Percentiles rank a stretch among this genome's conserved stretches.
Evolutionary conservation across 2,888 invertebrate species (phyloP).

Genomic region (Lepetodrilus schrolli): DNA sequence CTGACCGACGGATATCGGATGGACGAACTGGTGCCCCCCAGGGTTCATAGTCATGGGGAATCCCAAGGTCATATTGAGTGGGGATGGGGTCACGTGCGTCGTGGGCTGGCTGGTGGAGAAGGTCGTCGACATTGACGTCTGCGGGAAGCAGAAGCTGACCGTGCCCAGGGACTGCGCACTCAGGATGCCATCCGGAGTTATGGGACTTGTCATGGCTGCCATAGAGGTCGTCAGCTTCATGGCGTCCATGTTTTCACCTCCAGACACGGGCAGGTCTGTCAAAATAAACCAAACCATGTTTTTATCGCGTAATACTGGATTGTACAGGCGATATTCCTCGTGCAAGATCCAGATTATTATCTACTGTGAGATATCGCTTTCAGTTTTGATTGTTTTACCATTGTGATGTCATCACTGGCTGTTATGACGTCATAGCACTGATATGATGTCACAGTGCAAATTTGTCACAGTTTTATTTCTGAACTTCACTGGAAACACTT

Average conservation of each 20-base stretch:
- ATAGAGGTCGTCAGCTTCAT: conserved; percentile 17
- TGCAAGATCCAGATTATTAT: too few species aligned
- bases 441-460: too few species aligned
- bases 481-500: too few species aligned
- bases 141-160: conserved; percentile 43
- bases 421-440: too few species aligned
- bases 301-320: too few species aligned
- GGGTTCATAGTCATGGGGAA: conserved; percentile 37
- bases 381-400: too few species aligned
- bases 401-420: too few species aligned
- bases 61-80: conserved; percentile 31
- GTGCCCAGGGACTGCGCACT: conserved; percentile 26
- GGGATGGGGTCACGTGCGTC: not conserved
- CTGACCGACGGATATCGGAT: conserved; percentile 42
- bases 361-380: too few species aligned
- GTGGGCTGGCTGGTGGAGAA: conserved; percentile 23
- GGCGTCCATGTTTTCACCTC: conserved; percentile 1
- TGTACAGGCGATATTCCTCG: too few species aligned
- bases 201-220: not conserved
- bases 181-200: conserved; percentile 10
- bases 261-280: not conserved
- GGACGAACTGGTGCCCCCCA: conserved; percentile 42
- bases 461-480: too few species aligned
- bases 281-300: too few species aligned
- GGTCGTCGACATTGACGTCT: conserved; percentile 31